Conservation (phyloP, 2,888 invertebrate species). For the Eudemis profundana region DNA sequence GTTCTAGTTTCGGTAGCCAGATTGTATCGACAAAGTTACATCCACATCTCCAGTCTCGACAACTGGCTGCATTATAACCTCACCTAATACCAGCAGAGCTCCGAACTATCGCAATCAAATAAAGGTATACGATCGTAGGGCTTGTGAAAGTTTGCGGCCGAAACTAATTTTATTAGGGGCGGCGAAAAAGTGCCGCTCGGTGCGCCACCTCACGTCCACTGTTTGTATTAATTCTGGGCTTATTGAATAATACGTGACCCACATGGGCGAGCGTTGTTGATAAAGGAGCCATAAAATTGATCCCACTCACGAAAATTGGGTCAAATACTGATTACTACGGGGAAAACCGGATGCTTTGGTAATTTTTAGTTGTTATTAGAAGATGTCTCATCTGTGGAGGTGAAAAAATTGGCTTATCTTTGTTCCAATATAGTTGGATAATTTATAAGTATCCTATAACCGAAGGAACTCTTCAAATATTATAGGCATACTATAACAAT, state of each 20-base stretch:
- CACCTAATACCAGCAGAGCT: constrained; percentile 15
- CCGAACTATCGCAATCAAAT: constrained; percentile 38
- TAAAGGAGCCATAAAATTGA: constrained; percentile 41
- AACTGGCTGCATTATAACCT: constrained; percentile 1
- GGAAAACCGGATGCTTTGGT: constrained; percentile 20
- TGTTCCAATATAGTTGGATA: no score
- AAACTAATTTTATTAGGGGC: constrained; percentile 40
- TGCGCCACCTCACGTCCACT: constrained; percentile 42
- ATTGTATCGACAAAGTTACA: neutral
- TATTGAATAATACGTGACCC: constrained; percentile 48
- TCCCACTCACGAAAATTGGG: constrained; percentile 43
- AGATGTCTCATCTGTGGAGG: no score
- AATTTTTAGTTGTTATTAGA: no score
- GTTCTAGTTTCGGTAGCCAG: no score
- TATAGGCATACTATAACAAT: no score
- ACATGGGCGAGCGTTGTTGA: constrained; percentile 42
- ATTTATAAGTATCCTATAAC: no score
- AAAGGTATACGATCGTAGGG: constrained; percentile 20
- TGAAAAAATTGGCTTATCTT: no score
- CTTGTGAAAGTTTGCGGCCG: constrained; percentile 23
- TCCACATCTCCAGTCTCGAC: neutral
- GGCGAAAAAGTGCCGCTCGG: constrained; percentile 43
- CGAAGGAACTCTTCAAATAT: no score
- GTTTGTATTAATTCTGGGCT: constrained; percentile 47
- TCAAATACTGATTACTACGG: constrained; percentile 31